phyloP scores from a whole-genome alignment of 2,888 invertebrate genomes.

The Drosophila cyrtoloma region DNA sequence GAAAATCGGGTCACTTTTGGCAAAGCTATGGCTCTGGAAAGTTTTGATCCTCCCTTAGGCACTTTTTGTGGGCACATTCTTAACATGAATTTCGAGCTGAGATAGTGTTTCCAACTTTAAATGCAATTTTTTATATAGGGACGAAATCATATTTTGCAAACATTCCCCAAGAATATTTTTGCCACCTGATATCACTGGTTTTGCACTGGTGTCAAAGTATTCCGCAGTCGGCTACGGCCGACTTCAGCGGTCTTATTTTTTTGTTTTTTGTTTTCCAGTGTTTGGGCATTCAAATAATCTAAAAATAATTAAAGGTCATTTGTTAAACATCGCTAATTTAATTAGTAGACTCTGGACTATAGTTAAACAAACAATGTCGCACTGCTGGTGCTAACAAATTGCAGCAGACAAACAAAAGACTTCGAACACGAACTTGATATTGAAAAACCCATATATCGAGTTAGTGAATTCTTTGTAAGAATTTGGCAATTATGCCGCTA shows the following conservation, averaged over 20 bases:
- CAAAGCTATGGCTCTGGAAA: neutral
- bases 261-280: slow-evolving; percentile 6
- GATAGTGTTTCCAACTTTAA: neutral
- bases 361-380: slow-evolving; percentile 13
- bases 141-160: neutral
- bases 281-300: slow-evolving; percentile 40
- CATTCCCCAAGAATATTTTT: slow-evolving; percentile 28
- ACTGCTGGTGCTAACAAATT: slow-evolving; percentile 33
- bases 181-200: neutral
- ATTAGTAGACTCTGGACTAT: slow-evolving; percentile 45
- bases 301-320: slow-evolving; percentile 57
- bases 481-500: slow-evolving; percentile 28
- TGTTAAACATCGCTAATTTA: slow-evolving; percentile 60
- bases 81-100: too few relatives aligned
- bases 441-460: slow-evolving; percentile 12
- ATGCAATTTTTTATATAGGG: neutral
- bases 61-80: neutral
- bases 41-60: neutral
- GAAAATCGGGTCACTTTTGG: neutral
- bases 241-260: slow-evolving; percentile 3
- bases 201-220: neutral
- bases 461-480: slow-evolving; percentile 26
- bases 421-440: slow-evolving; percentile 40
- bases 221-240: neutral
- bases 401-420: slow-evolving; percentile 52